Base-by-base conservation (phyloP, 2,888 invertebrate genomes). In the Nebria brevicollis region DNA sequence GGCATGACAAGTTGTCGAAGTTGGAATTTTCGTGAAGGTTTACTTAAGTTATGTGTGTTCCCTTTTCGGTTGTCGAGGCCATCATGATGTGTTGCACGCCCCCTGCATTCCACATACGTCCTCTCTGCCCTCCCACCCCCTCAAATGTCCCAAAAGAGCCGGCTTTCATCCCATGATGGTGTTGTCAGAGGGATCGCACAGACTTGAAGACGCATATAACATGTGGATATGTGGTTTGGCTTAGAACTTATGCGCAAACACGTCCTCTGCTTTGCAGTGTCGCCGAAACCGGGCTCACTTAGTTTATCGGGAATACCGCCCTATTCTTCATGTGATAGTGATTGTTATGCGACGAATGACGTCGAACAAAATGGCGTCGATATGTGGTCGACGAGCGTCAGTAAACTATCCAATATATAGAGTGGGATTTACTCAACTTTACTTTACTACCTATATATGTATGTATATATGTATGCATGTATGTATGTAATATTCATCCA, bases 191-290 rank as follows among this genome's bases (percentile, higher is more conserved):
- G 34, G 34, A 34, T 34, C 34, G 34, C 34, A 34, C 34, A 34
- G 34, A 70, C 70, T 70, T 15, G n/a, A 34, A 70, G 70, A 70
- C 70, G 70, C 70, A 70, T 70, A 70, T 70, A 70, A 70, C 70
- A 70, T 70, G 70, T 70, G 70, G 25, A 70, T 70, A 70, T 70
- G 70, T 25, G 70, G 70, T 70, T 34, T 70, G 20, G 70, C 7
- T 26, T 15, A 26, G 10, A 70, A 70, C 70, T 70, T 70, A 70
- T 70, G 70, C 70, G 34, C 70, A 13, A 34, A 70, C 70, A 70
- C 70, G 70, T 70, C 34, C 70, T 25, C 25, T 66, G 34, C 34
- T 34, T 34, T 34, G 34, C 34, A 34, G 34, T 34, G 34, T 34
- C 34, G 34, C 34, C 34, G 15, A 20, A n/a, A 7, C 66, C 66